Conservation (phyloP, 2,113 vertebrate genomes). For the Hassar affinis region DNA sequence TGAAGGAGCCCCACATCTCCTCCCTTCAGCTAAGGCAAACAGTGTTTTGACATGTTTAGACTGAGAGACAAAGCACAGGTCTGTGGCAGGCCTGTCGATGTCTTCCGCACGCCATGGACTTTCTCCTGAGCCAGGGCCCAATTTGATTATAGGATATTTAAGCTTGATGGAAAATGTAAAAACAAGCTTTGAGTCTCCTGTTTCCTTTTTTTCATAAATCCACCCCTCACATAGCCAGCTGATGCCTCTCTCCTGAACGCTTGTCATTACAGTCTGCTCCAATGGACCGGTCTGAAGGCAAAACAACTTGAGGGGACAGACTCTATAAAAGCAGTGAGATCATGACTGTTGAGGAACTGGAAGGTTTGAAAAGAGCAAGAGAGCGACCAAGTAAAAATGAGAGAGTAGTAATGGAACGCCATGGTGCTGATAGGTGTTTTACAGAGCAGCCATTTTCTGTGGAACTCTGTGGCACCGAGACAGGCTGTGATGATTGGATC, state of each 20-base stretch:
- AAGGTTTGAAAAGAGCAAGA: constrained; percentile 68
- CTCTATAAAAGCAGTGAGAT: constrained; percentile 71
- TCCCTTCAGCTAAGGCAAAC: constrained; percentile 72
- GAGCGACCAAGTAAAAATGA: background rate
- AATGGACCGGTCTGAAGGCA: constrained; percentile 65
- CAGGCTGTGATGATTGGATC: constrained; percentile 44
- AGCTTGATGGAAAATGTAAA: constrained; percentile 73
- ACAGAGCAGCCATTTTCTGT: constrained; percentile 63
- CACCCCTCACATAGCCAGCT: constrained; percentile 29
- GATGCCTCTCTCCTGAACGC: constrained; percentile 24
- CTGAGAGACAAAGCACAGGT: constrained; percentile 73
- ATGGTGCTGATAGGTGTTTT: constrained; percentile 73
- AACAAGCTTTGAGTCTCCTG: constrained; percentile 47
- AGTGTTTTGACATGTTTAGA: constrained; percentile 71
- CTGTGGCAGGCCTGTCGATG: constrained; percentile 65
- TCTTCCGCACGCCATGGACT: constrained; percentile 63
- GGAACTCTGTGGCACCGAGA: constrained; percentile 22
- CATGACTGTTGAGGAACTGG: constrained; percentile 66
- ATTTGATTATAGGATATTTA: constrained; percentile 74
- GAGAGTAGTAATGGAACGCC: constrained; percentile 55
- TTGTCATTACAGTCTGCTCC: constrained; percentile 59
- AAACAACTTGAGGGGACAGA: constrained; percentile 36
- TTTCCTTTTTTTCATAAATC: constrained; percentile 37
- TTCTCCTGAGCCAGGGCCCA: constrained; percentile 62
- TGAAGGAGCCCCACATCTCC: constrained; percentile 61